Conservation (phyloP, 2,113 vertebrate species). For the Pangasianodon hypophthalmus region DNA sequence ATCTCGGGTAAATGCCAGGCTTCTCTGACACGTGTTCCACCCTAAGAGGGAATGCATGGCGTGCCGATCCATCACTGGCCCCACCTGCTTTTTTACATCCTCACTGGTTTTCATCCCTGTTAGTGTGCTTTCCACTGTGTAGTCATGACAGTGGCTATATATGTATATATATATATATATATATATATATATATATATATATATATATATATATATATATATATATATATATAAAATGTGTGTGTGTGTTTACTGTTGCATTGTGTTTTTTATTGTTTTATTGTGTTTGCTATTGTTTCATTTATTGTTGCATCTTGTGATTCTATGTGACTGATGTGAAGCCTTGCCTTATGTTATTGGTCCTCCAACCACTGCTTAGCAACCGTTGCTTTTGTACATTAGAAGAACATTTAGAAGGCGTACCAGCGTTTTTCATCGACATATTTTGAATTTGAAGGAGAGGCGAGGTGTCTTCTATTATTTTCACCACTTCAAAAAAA, state of each 20-base stretch:
- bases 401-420: background rate
- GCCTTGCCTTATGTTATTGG: background rate
- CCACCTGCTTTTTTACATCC: conserved; percentile 20
- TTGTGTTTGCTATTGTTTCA: too few species aligned
- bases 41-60: conserved; percentile 20
- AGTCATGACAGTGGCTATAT: background rate
- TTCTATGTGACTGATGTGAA: background rate
- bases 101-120: background rate
- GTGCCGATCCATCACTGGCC: background rate
- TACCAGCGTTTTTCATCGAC: background rate
- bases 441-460: background rate
- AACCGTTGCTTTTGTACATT: background rate
- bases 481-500: background rate
- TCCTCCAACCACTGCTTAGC: background rate
- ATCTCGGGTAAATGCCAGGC: conserved; percentile 6
- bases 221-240: too few species aligned
- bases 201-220: too few species aligned
- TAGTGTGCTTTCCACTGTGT: background rate
- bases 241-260: too few species aligned
- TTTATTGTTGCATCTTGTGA: background rate
- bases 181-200: too few species aligned
- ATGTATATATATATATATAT: too few species aligned
- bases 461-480: background rate
- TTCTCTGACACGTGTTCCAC: conserved; percentile 11
- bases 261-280: too few species aligned